Evolutionary conservation across 92 coral and sea anemone species (phyloP).

Genomic region (Plumapathes pennacea): DNA sequence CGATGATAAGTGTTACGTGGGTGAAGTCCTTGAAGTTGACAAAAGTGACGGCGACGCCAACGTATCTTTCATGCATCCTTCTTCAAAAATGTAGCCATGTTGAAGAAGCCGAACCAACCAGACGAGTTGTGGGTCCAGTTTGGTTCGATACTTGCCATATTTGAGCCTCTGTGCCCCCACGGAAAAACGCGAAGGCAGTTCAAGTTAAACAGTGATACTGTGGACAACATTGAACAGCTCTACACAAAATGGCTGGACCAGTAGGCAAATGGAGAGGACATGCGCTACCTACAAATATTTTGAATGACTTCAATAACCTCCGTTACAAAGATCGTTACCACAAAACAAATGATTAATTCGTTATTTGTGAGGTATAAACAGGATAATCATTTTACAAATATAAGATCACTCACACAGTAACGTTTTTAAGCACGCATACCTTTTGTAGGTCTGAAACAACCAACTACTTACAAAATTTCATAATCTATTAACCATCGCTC

Average conservation of each 20-base stretch:
- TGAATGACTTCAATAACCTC: too few relatives aligned
- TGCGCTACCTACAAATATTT: too few relatives aligned
- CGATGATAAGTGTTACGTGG: conserved; percentile 34
- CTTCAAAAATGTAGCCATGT: neutral
- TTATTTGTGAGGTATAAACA: too few relatives aligned
- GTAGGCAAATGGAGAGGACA: too few relatives aligned
- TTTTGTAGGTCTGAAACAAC: too few relatives aligned
- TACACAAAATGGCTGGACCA: conserved; percentile 12
- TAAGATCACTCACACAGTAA: too few relatives aligned
- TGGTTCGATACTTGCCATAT: conserved; percentile 7
- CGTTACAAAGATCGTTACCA: too few relatives aligned
- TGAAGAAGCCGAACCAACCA: conserved; percentile 22
- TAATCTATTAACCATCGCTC: too few relatives aligned
- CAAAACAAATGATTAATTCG: too few relatives aligned
- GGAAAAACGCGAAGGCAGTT: conserved; percentile 5
- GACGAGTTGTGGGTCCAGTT: conserved; percentile 35
- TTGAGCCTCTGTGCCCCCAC: conserved; percentile 9
- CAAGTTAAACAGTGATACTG: conserved; percentile 11
- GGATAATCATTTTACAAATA: too few relatives aligned
- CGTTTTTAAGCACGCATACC: too few relatives aligned
- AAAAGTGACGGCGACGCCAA: neutral
- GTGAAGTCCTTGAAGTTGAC: conserved; percentile 14
- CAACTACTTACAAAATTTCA: too few relatives aligned
- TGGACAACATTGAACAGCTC: conserved; percentile 3
- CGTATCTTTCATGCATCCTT: conserved; percentile 1